Evolutionary conservation across 2,888 invertebrate genomes (phyloP), one percentile per base, ranked within the genome.

Genomic region (Torymus tubicola): DNA sequence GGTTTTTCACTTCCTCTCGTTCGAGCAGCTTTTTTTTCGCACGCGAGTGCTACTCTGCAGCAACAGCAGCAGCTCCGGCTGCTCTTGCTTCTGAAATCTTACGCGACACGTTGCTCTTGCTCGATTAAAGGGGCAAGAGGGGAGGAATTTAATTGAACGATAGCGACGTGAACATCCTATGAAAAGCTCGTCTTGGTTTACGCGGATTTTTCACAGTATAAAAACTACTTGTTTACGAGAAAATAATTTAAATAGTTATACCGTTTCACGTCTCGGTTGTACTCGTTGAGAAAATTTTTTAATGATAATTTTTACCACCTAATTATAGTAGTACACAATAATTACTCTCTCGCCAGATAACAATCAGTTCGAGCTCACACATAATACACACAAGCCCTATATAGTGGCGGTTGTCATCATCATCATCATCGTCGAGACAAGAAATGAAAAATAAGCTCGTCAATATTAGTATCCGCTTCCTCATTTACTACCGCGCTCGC

Each of bases 1-100:
- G 86, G 85, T 87, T 88, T 87, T 85, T 86, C 87, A 87, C 87
- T 88, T 88, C 87, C 87, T 60, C 24, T 57, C 63, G 12, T 63
- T 63, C 69, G 5, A 18, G 11, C 18, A 42, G 42, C 42, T 42
- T 42, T 42, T 42, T 42, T 42, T 42, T 42, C 42, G 42, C 42
- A 42, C 42, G 8, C 42, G 42, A 42, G 42, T 42, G 42, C 42
- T 42, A 4, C 31, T 31, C 8, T 42, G 31, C 31, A 5, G 31
- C 31, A 5, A 4, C 31, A 42, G 42, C 55, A 21, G 64, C 14
- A 12, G 4, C 16, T 16, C 61, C 75, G 61, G 21, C 21, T 16
- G 21, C 21, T 16, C 63, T 65, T 42, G 42, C 42, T 42, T 42
- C 42, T 78, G 69, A 69, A 65, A 78, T 78, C 71, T 71, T 65